These are phyloP conservation scores for Trimorus sp. DNA, from an alignment of 2,888 invertebrate genomes.

Conservation along the genomic window DNA sequence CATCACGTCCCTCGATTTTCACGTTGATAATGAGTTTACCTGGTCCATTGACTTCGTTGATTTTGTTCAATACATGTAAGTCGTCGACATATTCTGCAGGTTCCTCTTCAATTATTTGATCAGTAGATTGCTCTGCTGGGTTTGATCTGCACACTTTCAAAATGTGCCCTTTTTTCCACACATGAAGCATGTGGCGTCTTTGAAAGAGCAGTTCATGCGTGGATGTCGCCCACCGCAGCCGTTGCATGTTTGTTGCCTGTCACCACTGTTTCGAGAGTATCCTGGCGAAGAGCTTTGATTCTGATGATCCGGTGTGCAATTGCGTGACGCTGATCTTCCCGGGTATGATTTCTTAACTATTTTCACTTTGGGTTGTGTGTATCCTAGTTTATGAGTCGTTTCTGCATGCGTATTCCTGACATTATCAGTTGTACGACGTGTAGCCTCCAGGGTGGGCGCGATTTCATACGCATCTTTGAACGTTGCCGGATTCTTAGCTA, in stretches of 20 bases:
- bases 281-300: too few relatives aligned
- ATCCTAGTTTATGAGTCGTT: conserved; percentile 11
- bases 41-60: background rate
- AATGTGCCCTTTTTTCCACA: conserved; percentile 11
- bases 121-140: too few relatives aligned
- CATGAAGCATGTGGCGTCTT: background rate
- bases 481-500: conserved; percentile 29
- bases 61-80: background rate
- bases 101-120: background rate
- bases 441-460: conserved; percentile 38
- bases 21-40: too few relatives aligned
- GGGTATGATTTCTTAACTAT: too few relatives aligned
- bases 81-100: background rate
- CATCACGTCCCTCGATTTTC: too few relatives aligned
- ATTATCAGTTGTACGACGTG: conserved; percentile 18
- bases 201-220: conserved; percentile 3
- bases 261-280: background rate
- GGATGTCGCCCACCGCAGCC: conserved; percentile 8
- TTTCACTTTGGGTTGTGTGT: background rate
- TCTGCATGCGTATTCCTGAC: conserved; percentile 2
- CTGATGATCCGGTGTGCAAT: background rate
- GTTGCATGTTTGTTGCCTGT: background rate
- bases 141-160: background rate
- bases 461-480: conserved; percentile 42
- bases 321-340: background rate